Percentiles rank a stretch among this genome's conserved stretches.
phyloP scores from a whole-genome alignment of 2,888 invertebrate species.

The Drosophila quinaria region DNA sequence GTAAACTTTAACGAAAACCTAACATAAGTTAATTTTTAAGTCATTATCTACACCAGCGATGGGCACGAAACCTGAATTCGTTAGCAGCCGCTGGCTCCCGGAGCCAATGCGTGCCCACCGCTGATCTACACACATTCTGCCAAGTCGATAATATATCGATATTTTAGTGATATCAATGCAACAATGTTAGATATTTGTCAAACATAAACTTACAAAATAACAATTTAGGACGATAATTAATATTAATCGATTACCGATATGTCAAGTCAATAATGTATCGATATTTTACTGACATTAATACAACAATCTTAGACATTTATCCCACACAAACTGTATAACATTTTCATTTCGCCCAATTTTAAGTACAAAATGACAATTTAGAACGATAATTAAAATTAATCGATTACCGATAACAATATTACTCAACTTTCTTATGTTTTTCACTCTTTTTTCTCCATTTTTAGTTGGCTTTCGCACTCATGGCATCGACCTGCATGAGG shows the following conservation, averaged over 20 bases:
- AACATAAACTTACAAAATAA: background rate
- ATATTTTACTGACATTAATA: background rate
- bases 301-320: background rate
- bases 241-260: background rate
- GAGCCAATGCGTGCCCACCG: too few relatives aligned
- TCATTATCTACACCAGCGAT: too few relatives aligned
- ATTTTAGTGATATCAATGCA: background rate
- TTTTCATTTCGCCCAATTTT: background rate
- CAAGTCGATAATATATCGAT: background rate
- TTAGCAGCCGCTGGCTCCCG: too few relatives aligned
- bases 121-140: background rate
- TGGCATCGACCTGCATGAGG: slow-evolving; percentile 94
- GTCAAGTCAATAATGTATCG: too few relatives aligned
- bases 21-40: background rate
- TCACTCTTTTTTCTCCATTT: slow-evolving; percentile 78
- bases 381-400: background rate
- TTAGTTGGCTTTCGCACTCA: slow-evolving; percentile 93
- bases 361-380: background rate
- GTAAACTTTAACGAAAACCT: background rate
- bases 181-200: background rate
- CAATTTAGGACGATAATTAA: background rate
- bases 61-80: too few relatives aligned
- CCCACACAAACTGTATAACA: background rate
- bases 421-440: background rate
- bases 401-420: background rate